A percentile compares a stretch with the other conserved stretches of the same genome.
Evolutionary conservation across 2,797 vertebrate species (phyloP).

Genomic region (Chelidonichthys spinosus): DNA sequence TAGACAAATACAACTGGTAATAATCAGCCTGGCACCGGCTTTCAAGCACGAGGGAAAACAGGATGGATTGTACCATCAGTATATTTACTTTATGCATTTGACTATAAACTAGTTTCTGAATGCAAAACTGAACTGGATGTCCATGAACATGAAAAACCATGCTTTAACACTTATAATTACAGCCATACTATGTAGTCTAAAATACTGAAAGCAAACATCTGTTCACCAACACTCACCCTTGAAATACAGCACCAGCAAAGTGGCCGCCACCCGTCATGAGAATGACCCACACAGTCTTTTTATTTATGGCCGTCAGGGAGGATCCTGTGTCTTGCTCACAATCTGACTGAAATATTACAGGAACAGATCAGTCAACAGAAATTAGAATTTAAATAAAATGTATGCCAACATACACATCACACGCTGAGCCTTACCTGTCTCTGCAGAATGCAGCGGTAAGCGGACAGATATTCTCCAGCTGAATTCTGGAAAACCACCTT

Average conservation of each 20-base stretch:
- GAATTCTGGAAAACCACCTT: constrained; percentile 88
- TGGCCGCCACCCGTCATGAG: constrained; percentile 97
- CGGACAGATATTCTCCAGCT: constrained; percentile 86
- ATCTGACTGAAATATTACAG: constrained; percentile 48
- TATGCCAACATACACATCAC: background rate
- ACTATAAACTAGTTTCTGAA: no score
- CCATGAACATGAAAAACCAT: background rate
- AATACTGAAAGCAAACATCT: background rate
- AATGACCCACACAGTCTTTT: constrained; percentile 84
- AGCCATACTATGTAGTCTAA: background rate
- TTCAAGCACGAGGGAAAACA: background rate
- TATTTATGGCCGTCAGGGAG: constrained; percentile 80
- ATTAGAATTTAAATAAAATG: background rate
- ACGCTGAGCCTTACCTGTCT: constrained; percentile 77
- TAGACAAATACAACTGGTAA: background rate
- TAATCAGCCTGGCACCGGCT: background rate
- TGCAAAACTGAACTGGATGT: background rate
- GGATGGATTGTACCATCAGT: background rate
- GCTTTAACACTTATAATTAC: background rate
- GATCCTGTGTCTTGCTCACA: constrained; percentile 73
- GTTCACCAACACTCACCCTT: constrained; percentile 85
- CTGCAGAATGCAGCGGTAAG: constrained; percentile 88
- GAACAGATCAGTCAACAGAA: constrained; percentile 8
- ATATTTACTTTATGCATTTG: background rate
- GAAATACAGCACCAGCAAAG: constrained; percentile 95